These are phyloP conservation scores for Nymphicus hollandicus DNA, from an alignment of 2,113 vertebrate species.

Conservation along the genomic window DNA sequence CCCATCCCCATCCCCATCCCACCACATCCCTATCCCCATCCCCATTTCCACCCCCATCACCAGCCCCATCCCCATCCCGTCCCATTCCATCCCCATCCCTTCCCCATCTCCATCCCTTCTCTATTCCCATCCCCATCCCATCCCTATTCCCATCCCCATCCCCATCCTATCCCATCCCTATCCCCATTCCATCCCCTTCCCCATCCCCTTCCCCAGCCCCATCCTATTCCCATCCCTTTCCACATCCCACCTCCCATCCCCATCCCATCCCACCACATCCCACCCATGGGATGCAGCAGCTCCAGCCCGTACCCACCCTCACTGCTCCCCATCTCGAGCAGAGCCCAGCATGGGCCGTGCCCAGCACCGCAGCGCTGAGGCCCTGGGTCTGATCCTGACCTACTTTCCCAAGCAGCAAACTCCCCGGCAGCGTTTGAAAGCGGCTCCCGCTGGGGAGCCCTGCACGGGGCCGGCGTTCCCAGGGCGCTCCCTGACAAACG, in stretches of 20 bases:
- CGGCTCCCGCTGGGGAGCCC: background rate
- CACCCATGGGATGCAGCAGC: background rate
- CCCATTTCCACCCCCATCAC: no score
- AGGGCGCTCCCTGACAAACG: slow-evolving; percentile 59
- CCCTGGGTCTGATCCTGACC: background rate
- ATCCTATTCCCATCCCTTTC: no score
- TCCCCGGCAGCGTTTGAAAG: background rate
- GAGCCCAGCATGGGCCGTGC: background rate
- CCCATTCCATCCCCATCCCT: fast-evolving
- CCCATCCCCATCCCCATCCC: background rate
- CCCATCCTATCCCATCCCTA: background rate
- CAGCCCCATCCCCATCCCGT: no score
- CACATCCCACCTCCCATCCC: background rate
- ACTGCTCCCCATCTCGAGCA: fast-evolving
- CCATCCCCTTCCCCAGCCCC: background rate
- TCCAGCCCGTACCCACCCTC: background rate
- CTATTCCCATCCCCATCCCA: no score
- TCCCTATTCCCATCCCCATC: background rate
- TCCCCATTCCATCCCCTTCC: no score
- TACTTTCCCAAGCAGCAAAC: background rate
- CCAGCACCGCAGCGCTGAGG: fast-evolving
- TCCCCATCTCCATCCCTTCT: background rate
- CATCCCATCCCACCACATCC: background rate
- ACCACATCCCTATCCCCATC: no score
- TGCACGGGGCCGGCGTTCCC: background rate